phyloP scores from a whole-genome alignment of 2,113 vertebrate species.

The Morone saxatilis region DNA sequence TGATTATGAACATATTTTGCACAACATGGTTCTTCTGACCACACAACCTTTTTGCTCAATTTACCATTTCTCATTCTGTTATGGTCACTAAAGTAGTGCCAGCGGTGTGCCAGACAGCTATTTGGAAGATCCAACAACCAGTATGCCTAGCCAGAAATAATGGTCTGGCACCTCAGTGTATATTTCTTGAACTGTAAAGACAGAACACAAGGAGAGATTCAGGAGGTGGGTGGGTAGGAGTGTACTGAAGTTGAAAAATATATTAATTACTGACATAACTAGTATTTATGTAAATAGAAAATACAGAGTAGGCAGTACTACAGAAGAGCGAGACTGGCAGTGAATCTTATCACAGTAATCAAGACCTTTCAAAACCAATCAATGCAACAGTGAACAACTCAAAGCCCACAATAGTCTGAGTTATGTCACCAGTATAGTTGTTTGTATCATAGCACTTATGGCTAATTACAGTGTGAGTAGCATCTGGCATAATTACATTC shows the following conservation, averaged over 20 bases:
- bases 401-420: neutral
- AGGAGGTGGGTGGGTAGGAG: no score
- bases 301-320: neutral
- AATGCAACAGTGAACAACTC: neutral
- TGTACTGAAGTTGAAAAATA: neutral
- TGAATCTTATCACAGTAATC: conserved; percentile 4
- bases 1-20: no score
- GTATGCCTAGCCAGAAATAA: neutral
- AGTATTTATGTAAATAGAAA: neutral
- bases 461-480: neutral
- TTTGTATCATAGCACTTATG: neutral
- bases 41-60: no score
- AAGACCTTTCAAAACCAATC: conserved; percentile 11
- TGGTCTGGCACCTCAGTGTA: neutral
- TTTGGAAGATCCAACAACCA: no score
- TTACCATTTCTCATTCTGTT: no score
- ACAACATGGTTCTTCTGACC: no score
- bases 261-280: neutral
- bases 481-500: neutral
- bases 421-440: neutral
- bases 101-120: neutral
- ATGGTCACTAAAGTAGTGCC: no score
- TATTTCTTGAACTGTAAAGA: neutral
- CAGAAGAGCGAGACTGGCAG: neutral
- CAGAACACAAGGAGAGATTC: neutral